Conservation (phyloP, 2,113 vertebrate genomes). For the Larimichthys polyactis region DNA sequence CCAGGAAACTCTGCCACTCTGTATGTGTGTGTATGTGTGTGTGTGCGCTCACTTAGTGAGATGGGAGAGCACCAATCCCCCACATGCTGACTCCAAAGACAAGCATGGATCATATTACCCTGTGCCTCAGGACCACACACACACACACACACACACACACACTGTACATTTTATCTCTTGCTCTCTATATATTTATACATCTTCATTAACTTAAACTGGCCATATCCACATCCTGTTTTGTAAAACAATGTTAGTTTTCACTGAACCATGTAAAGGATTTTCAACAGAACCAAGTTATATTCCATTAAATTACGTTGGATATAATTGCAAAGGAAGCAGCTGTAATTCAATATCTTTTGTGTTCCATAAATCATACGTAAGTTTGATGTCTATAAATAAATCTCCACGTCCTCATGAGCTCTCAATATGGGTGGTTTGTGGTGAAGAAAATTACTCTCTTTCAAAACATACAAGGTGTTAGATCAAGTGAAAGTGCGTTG, state of each 20-base stretch:
- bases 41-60: conserved; percentile 19
- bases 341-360: conserved; percentile 37
- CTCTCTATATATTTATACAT: conserved; percentile 50
- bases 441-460: conserved; percentile 62
- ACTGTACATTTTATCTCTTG: conserved; percentile 1
- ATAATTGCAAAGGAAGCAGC: conserved; percentile 24
- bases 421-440: conserved; percentile 74
- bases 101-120: conserved; percentile 61
- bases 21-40: conserved; percentile 19
- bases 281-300: conserved; percentile 19
- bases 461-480: conserved; percentile 75
- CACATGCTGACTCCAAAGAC: conserved; percentile 64
- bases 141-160: not conserved
- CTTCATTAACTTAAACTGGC: conserved; percentile 52
- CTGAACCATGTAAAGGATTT: conserved; percentile 14
- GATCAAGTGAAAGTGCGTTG: conserved; percentile 63
- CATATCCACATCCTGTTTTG: conserved; percentile 55
- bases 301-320: conserved; percentile 9
- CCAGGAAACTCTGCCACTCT: conserved; percentile 54
- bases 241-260: conserved; percentile 58
- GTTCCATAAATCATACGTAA: conserved; percentile 30
- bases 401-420: conserved; percentile 33
- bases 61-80: conserved; percentile 46
- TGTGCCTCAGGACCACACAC: conserved; percentile 63
- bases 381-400: conserved; percentile 65